phyloP scores from a whole-genome alignment of 2,888 invertebrate species.

The Epistrophella euchroma region DNA sequence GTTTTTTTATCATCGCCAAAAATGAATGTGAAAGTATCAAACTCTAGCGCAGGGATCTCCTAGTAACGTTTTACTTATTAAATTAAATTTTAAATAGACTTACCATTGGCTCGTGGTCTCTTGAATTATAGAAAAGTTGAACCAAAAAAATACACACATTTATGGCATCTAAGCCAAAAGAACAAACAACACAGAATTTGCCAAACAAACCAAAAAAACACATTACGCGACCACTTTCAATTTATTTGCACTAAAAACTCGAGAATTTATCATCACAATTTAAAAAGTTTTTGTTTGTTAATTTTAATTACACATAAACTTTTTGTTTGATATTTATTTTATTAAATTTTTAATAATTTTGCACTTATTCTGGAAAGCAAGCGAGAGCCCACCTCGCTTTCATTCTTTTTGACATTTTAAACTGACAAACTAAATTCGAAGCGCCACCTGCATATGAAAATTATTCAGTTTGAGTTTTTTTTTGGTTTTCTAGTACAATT shows the following conservation, averaged over 20 bases:
- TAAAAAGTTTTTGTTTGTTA: not conserved
- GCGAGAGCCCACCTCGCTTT: not conserved
- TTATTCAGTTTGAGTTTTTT: not conserved
- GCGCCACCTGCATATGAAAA: conserved; percentile 10
- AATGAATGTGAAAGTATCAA: not conserved
- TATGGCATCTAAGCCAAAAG: not conserved
- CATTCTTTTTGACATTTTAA: conserved; percentile 8
- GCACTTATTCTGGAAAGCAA: not conserved
- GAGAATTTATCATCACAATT: not conserved
- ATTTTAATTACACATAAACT: not conserved
- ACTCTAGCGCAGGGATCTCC: not conserved
- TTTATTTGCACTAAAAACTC: not conserved
- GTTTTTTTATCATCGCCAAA: not conserved
- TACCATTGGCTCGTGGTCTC: not conserved
- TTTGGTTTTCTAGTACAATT: conserved; percentile 49
- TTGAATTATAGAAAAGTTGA: not conserved
- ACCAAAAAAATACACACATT: not conserved
- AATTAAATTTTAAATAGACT: not conserved
- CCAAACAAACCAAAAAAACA: not conserved
- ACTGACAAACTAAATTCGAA: not conserved
- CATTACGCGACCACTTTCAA: not conserved
- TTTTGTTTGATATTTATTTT: not conserved
- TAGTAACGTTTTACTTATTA: not conserved
- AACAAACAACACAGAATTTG: not conserved
- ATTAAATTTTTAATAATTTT: not conserved